Conservation (phyloP, 2,797 vertebrate genomes). For the Emys orbicularis region DNA sequence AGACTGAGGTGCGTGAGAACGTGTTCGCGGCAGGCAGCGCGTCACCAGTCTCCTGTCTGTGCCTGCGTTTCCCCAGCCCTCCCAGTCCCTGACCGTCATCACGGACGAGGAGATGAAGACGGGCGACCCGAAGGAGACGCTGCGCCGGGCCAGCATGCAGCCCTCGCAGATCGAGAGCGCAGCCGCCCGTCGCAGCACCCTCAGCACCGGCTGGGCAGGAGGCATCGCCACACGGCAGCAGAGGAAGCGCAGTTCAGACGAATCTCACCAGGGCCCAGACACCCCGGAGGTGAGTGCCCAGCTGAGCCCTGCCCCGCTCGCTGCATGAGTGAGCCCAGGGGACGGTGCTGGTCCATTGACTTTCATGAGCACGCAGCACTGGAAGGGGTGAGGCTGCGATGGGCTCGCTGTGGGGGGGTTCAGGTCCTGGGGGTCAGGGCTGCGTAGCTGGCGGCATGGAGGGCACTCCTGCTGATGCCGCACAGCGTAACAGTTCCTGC, state of each 20-base stretch:
- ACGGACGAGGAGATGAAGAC: slow-evolving; percentile 92
- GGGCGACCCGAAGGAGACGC: slow-evolving; percentile 90
- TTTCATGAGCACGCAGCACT: no score
- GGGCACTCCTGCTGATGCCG: background rate
- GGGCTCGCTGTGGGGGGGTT: background rate
- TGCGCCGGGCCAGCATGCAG: slow-evolving; percentile 89
- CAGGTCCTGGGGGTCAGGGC: background rate
- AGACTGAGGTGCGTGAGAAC: no score
- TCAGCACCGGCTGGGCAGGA: background rate
- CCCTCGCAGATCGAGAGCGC: slow-evolving; percentile 86
- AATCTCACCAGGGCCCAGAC: slow-evolving; percentile 79
- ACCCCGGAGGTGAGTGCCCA: slow-evolving; percentile 87
- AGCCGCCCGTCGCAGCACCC: slow-evolving; percentile 71
- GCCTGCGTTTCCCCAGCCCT: slow-evolving; percentile 52
- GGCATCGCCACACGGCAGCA: slow-evolving; percentile 80
- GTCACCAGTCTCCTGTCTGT: rapidly evolving
- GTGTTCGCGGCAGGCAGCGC: background rate
- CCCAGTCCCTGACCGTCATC: slow-evolving; percentile 75
- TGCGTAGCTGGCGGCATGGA: background rate
- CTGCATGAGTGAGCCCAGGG: background rate
- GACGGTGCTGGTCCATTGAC: no score
- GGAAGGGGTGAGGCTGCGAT: background rate
- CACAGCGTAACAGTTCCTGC: background rate
- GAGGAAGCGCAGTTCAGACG: slow-evolving; percentile 82
- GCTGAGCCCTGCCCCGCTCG: background rate